Base-by-base conservation (phyloP, 2,113 vertebrate genomes). In the Ancistrus triradiatus region DNA sequence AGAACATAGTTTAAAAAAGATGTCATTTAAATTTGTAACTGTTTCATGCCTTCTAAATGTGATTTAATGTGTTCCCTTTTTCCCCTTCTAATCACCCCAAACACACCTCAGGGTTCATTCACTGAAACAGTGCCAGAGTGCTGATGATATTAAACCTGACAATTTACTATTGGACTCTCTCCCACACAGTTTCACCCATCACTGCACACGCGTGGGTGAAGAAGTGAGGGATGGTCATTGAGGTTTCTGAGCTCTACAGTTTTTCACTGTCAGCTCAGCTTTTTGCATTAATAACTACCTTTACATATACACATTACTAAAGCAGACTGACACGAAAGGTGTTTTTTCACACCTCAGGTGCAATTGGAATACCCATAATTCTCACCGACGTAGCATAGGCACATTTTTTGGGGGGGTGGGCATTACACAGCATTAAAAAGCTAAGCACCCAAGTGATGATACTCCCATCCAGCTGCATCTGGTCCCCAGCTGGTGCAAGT, bases 161-260 rank as follows among this genome's bases (percentile, higher is more conserved):
- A 53, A 66, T 73, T 73, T 73, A 66, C 52, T 67, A 70, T 64
- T 43, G 70, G 73, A 65, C 48, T 56, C 19, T 62, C 64, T 66
- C 76, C 76, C 61, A 78, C 76, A 27, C 73, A 70, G 47, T 69
- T 66, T 72, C 61, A 59, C 56, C 70, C 37, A n/a, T 66, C 65
- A 43, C 31, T 69, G 61, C 70, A 69, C 57, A 63, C 3, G 62
- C 44, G 71, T 67, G 50, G 71, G 65, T 33, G 58, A 59, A 15
- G 35, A 35, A 55, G 74, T 55, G 35, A 47, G 18, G 21, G 59
- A 42, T 22, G 50, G 49, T 48, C 21, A 38, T 31, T 52, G 44
- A 37, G 56, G 51, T 35, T 47, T 40, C 15, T 66, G 33, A n/a
- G n/a, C 17, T 62, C 31, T 33, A 52, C 21, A 47, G 35, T 64